phyloP scores from a whole-genome alignment of 2,113 vertebrate genomes.

The Blennius ocellaris region DNA sequence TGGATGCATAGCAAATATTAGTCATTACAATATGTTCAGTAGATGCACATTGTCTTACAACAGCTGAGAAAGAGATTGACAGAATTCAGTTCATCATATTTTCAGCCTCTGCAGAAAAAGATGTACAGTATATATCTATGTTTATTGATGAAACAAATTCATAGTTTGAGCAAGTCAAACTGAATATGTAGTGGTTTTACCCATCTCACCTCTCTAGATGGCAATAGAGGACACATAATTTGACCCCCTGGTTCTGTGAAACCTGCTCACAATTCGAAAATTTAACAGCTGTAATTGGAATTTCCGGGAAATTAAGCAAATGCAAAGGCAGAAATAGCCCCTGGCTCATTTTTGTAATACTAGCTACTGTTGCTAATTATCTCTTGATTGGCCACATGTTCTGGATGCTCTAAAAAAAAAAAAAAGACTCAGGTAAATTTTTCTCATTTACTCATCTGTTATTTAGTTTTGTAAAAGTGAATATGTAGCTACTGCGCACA shows the following conservation, averaged over 20 bases:
- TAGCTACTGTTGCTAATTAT: not conserved
- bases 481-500: not conserved
- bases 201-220: slow-evolving; percentile 63
- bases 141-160: not conserved
- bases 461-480: not conserved
- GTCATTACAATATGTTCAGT: too few relatives aligned
- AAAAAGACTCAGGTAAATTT: not conserved
- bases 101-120: too few relatives aligned
- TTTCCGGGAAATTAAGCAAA: slow-evolving; percentile 9
- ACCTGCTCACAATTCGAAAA: slow-evolving; percentile 1
- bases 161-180: not conserved
- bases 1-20: not conserved
- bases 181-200: slow-evolving; percentile 4
- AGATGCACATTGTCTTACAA: too few relatives aligned
- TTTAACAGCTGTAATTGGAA: not conserved
- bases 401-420: not conserved
- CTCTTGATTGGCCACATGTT: not conserved
- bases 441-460: too few relatives aligned
- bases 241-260: slow-evolving; percentile 10
- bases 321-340: not conserved
- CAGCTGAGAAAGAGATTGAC: too few relatives aligned
- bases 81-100: too few relatives aligned
- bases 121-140: too few relatives aligned
- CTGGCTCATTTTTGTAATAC: not conserved
- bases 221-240: slow-evolving; percentile 57